Evolutionary conservation across 2,113 vertebrate genomes (phyloP).

Genomic region (Halcyon senegalensis): DNA sequence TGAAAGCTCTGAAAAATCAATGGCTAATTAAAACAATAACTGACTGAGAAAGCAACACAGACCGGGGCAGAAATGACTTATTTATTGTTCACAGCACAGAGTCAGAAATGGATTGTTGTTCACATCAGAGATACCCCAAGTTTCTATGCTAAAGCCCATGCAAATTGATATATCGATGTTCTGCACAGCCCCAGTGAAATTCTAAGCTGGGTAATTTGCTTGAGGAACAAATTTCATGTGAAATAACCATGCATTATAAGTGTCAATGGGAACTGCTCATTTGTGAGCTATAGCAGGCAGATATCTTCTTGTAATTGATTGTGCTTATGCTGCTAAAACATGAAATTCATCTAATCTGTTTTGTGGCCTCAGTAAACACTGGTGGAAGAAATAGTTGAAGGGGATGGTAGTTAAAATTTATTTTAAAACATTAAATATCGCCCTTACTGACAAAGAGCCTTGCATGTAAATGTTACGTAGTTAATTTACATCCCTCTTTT

Average conservation of each 20-base stretch:
- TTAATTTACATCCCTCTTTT: neutral
- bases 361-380: neutral
- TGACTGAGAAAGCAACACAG: neutral
- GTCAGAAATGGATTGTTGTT: neutral
- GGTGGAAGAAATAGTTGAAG: neutral
- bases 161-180: neutral
- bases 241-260: neutral
- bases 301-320: neutral
- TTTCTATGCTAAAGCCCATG: neutral
- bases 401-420: neutral
- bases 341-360: neutral
- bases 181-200: neutral
- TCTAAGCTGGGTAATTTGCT: neutral
- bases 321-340: neutral
- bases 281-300: neutral
- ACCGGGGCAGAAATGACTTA: neutral
- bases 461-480: neutral
- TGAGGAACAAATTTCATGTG: neutral
- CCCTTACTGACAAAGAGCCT: neutral
- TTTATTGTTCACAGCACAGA: neutral
- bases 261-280: neutral
- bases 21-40: slow-evolving; percentile 8
- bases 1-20: neutral
- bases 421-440: neutral
- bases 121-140: neutral